These are phyloP conservation scores for Alectura lathami DNA, from an alignment of 2,113 vertebrate genomes.

Conservation along the genomic window DNA sequence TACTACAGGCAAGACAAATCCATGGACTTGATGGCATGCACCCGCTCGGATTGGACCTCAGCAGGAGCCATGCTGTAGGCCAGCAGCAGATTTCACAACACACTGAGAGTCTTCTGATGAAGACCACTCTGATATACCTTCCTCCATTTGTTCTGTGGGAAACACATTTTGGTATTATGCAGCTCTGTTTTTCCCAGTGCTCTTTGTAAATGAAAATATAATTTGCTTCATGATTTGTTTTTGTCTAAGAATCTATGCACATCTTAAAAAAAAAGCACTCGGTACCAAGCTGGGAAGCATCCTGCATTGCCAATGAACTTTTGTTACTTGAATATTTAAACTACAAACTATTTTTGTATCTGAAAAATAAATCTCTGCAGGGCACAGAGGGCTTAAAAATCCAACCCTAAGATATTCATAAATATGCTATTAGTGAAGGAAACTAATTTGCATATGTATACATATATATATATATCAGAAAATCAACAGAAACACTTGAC, in stretches of 20 bases:
- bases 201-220: not conserved
- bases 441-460: not conserved
- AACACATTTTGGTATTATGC: not conserved
- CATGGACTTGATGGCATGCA: not conserved
- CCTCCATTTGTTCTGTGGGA: not conserved
- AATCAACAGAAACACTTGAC: not conserved
- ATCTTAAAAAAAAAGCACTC: not conserved
- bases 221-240: slow-evolving; percentile 31
- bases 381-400: not conserved
- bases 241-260: slow-evolving; percentile 43
- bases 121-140: not conserved
- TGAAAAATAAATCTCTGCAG: not conserved
- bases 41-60: not conserved
- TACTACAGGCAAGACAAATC: not conserved
- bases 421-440: not conserved
- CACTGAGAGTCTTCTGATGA: not conserved
- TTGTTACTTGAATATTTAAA: not conserved
- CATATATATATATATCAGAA: not conserved
- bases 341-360: not conserved
- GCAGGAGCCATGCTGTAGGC: not conserved
- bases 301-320: not conserved
- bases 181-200: not conserved
- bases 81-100: not conserved
- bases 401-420: not conserved
- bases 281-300: not conserved